These are phyloP conservation scores for Australoheros facetus DNA, from an alignment of 2,797 vertebrate genomes.

Conservation along the genomic window DNA sequence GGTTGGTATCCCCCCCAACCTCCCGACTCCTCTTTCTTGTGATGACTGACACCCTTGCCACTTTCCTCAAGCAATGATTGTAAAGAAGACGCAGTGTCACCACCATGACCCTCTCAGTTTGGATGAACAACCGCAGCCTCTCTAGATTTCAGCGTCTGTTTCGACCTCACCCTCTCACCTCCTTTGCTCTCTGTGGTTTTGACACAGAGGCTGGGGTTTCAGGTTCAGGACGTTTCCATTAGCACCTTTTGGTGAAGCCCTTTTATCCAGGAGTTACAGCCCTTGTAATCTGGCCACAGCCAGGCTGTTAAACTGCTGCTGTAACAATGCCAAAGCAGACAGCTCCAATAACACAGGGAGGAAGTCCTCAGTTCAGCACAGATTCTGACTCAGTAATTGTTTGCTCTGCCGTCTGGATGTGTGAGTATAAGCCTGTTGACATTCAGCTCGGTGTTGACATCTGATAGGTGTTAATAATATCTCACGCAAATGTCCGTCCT, in stretches of 20 bases:
- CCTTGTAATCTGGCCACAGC: slow-evolving; percentile 57
- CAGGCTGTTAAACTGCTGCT: slow-evolving; percentile 45
- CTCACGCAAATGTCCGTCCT: slow-evolving; percentile 18
- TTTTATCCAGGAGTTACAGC: slow-evolving; percentile 59
- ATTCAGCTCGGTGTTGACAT: slow-evolving; percentile 39
- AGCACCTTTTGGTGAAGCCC: slow-evolving; percentile 70
- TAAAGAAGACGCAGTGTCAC: slow-evolving; percentile 49
- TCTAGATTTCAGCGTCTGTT: slow-evolving; percentile 21
- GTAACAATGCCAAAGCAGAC: slow-evolving; percentile 40
- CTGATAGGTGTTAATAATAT: slow-evolving; percentile 22
- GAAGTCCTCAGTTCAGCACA: slow-evolving; percentile 47
- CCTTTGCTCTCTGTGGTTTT: slow-evolving; percentile 15
- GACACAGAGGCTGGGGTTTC: slow-evolving; percentile 45
- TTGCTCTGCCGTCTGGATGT: slow-evolving; percentile 51
- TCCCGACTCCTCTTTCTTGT: slow-evolving; percentile 13
- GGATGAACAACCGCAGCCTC: slow-evolving; percentile 39
- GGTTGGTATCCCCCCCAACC: slow-evolving; percentile 4
- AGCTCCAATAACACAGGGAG: slow-evolving; percentile 19
- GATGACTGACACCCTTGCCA: slow-evolving; percentile 54
- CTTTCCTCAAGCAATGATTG: slow-evolving; percentile 20
- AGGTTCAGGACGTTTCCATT: slow-evolving; percentile 65
- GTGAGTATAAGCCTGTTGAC: slow-evolving; percentile 61
- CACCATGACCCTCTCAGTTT: slow-evolving; percentile 43
- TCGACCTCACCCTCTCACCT: slow-evolving; percentile 11
- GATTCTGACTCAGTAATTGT: slow-evolving; percentile 41